A percentile compares a stretch with the other conserved stretches of the same genome.
These are phyloP conservation scores for Holotrichia oblita DNA, from an alignment of 1,140 invertebrate genomes.

Conservation along the genomic window DNA sequence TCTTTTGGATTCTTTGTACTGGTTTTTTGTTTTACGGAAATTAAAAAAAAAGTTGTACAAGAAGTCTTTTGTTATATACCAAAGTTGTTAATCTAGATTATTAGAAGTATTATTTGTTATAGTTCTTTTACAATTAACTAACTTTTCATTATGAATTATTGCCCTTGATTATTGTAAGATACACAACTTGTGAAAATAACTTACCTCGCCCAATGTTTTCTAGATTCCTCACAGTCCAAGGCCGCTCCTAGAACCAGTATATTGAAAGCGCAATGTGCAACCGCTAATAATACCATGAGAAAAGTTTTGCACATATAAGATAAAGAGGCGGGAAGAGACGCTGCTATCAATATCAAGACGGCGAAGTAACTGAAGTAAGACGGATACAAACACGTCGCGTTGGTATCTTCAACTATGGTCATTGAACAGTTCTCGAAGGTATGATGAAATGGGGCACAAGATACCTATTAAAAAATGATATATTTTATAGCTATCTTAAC, in stretches of 20 bases:
- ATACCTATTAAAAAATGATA: conserved; percentile 47
- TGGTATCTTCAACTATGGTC: conserved; percentile 48
- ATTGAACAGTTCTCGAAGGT: conserved; percentile 51
- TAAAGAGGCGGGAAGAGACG: conserved; percentile 77
- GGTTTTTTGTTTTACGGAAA: too few relatives aligned
- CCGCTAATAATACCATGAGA: conserved; percentile 69
- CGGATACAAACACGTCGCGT: conserved; percentile 69
- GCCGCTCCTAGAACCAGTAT: conserved; percentile 66
- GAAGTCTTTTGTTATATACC: too few relatives aligned
- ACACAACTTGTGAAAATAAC: not conserved
- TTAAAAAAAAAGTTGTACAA: too few relatives aligned
- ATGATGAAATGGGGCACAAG: conserved; percentile 50
- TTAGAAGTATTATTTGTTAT: too few relatives aligned
- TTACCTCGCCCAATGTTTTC: conserved; percentile 59
- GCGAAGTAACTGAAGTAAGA: conserved; percentile 79
- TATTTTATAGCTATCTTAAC: not conserved
- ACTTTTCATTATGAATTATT: too few relatives aligned
- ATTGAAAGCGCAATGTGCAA: conserved; percentile 71
- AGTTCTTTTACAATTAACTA: too few relatives aligned
- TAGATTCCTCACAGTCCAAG: conserved; percentile 69
- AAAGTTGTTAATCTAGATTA: too few relatives aligned
- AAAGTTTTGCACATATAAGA: conserved; percentile 75
- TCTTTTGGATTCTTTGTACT: too few relatives aligned
- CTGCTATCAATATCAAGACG: conserved; percentile 74
- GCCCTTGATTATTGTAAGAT: too few relatives aligned